Percentiles rank a stretch among this genome's conserved stretches.
phyloP scores from a whole-genome alignment of 1,140 invertebrate species.

The Lepidurus apus region DNA sequence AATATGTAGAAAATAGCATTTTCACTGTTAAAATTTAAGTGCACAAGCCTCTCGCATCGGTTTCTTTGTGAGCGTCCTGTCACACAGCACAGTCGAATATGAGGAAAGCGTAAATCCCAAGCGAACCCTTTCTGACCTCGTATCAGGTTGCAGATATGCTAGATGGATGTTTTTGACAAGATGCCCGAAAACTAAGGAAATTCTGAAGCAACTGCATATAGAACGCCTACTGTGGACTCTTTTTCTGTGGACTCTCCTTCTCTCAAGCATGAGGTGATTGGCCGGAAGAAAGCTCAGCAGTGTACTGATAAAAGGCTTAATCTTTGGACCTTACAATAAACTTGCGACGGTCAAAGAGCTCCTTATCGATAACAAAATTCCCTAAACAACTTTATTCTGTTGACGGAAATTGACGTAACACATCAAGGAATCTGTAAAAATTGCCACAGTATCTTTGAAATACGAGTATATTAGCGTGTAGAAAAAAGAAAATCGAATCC shows the following conservation, averaged over 20 bases:
- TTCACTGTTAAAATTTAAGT: not conserved
- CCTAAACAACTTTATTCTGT: not conserved
- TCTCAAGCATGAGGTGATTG: not conserved
- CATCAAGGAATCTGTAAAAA: not conserved
- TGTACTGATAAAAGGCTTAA: constrained; percentile 16
- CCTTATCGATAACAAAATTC: not conserved
- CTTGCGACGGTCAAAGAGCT: constrained; percentile 16
- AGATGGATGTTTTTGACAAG: constrained; percentile 22
- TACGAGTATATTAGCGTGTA: too few relatives aligned
- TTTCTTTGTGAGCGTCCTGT: not conserved
- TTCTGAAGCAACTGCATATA: not conserved
- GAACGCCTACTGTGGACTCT: not conserved
- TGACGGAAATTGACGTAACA: not conserved
- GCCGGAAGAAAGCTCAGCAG: constrained; percentile 11
- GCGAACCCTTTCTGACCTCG: constrained; percentile 6
- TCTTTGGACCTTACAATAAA: constrained; percentile 7
- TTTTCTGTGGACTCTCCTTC: not conserved
- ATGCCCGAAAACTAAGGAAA: not conserved
- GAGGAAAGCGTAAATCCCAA: not conserved
- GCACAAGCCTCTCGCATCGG: not conserved
- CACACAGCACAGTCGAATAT: not conserved
- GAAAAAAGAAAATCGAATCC: too few relatives aligned
- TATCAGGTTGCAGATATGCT: constrained; percentile 4
- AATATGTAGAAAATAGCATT: not conserved
- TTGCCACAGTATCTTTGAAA: not conserved